Percentiles rank a stretch among this genome's conserved stretches.
phyloP scores from a whole-genome alignment of 1,140 invertebrate genomes.

The Cotesia chilonis region DNA sequence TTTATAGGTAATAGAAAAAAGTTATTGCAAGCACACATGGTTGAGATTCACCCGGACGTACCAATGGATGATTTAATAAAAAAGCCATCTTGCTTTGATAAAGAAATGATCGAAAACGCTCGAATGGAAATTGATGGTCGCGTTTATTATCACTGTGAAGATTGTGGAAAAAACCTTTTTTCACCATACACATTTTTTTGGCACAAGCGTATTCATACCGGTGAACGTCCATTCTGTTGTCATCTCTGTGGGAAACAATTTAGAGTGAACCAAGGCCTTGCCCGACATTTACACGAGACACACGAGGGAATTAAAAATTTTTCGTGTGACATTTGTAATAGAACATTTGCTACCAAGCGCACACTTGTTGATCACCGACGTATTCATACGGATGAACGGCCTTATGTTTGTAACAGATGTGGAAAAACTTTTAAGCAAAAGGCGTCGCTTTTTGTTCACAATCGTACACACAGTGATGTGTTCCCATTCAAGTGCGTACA shows the following conservation, averaged over 20 bases:
- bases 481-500: conserved; percentile 70
- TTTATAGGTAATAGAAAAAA: conserved; percentile 48
- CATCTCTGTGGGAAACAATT: conserved; percentile 80
- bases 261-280: conserved; percentile 70
- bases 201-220: conserved; percentile 75
- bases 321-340: conserved; percentile 67
- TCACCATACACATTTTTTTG: conserved; percentile 70
- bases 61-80: conserved; percentile 25
- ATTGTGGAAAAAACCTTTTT: conserved; percentile 70
- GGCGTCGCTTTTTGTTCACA: conserved; percentile 67
- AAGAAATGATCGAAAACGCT: conserved; percentile 58
- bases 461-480: conserved; percentile 66
- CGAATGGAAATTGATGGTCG: conserved; percentile 62
- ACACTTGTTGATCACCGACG: conserved; percentile 66
- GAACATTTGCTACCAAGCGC: conserved; percentile 66
- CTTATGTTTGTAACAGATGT: conserved; percentile 71
- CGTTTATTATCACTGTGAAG: conserved; percentile 68
- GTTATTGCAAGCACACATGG: conserved; percentile 50
- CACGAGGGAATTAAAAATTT: conserved; percentile 72
- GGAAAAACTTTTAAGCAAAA: conserved; percentile 69
- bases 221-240: conserved; percentile 78
- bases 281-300: conserved; percentile 71
- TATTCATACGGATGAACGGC: conserved; percentile 72
- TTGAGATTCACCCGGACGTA: conserved; percentile 49
- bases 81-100: conserved; percentile 53